phyloP scores from a whole-genome alignment of 2,888 invertebrate genomes.

The Chrysina gloriosa region DNA sequence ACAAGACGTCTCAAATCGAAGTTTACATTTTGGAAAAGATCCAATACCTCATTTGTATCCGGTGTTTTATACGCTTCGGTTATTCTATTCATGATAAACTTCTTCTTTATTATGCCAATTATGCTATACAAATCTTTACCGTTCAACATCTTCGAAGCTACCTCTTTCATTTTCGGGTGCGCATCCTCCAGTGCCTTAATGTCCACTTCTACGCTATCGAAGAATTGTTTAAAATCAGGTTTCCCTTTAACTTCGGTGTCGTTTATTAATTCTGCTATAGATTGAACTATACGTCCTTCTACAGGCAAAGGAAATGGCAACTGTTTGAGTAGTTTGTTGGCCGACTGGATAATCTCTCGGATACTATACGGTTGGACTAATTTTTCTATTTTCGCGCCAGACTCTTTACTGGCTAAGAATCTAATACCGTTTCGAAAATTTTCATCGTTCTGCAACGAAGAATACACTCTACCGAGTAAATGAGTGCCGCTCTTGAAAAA shows the following conservation, averaged over 20 bases:
- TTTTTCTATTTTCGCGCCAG: no score
- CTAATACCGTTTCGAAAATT: neutral
- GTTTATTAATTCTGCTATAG: no score
- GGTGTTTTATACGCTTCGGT: no score
- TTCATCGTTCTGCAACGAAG: neutral
- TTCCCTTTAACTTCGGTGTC: neutral
- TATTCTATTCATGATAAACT: neutral
- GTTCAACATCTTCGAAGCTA: neutral
- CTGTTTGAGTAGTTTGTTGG: no score
- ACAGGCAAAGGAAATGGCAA: no score
- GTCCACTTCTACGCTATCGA: neutral
- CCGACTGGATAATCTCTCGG: no score
- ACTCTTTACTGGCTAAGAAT: no score
- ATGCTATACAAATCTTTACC: neutral
- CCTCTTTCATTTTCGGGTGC: neutral
- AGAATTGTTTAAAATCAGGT: neutral
- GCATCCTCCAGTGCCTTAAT: neutral
- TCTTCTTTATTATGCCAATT: neutral
- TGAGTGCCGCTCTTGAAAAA: neutral
- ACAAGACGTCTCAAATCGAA: neutral
- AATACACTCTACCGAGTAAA: neutral
- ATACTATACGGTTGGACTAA: no score
- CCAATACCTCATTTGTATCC: neutral
- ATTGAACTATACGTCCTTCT: no score
- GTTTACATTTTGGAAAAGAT: neutral